Evolutionary conservation across 2,888 invertebrate species (phyloP).

Genomic region (Gisinianus flammeolus): DNA sequence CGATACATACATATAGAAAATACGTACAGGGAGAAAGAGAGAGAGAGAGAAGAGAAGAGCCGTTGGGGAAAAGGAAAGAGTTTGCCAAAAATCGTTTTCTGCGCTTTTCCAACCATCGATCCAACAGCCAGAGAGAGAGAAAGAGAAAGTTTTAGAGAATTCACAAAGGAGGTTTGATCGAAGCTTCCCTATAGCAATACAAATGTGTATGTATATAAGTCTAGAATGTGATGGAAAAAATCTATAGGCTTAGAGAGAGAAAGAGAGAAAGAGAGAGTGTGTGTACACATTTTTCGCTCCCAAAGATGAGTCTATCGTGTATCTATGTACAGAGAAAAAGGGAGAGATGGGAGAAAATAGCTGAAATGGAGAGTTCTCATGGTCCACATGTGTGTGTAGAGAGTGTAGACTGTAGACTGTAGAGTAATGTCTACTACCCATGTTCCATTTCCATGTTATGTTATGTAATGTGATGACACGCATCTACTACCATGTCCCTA

Average conservation of each 20-base stretch:
- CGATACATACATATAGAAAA: not conserved
- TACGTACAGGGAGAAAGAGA: not conserved
- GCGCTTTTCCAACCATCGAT: slow-evolving; percentile 34
- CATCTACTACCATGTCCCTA: not conserved
- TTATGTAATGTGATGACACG: not conserved
- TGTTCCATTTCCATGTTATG: not conserved
- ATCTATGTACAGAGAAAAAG: too few species aligned
- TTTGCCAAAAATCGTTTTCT: slow-evolving; percentile 35
- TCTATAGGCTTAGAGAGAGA: not conserved
- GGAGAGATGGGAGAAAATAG: too few species aligned
- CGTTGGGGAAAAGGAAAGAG: not conserved
- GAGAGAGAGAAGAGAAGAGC: not conserved
- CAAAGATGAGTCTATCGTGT: not conserved
- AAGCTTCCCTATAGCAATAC: not conserved
- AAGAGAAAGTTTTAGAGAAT: not conserved
- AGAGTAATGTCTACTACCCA: not conserved
- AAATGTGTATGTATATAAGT: not conserved
- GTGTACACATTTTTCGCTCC: not conserved
- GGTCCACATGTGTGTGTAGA: too few species aligned
- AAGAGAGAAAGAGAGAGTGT: not conserved
- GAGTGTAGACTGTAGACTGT: not conserved
- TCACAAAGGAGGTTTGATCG: slow-evolving; percentile 32
- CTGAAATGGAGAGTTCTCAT: too few species aligned
- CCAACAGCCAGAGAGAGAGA: not conserved
- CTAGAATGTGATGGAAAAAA: not conserved